A percentile compares a stretch with the other conserved stretches of the same genome.
These are phyloP conservation scores for Gorsachius magnificus DNA, from an alignment of 2,797 vertebrate genomes.

Conservation along the genomic window DNA sequence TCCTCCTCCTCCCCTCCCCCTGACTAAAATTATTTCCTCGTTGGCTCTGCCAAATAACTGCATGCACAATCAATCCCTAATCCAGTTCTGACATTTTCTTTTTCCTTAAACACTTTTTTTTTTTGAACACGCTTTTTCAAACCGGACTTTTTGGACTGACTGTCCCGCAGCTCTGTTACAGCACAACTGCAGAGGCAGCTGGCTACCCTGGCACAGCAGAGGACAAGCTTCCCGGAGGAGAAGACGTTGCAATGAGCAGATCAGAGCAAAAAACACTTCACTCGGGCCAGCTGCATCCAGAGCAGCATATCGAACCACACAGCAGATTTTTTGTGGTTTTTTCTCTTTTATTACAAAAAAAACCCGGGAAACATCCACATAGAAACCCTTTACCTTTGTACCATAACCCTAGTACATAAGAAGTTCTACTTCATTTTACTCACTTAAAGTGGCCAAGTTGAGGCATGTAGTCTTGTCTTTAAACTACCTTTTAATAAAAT, in stretches of 20 bases:
- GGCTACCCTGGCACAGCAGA: background rate
- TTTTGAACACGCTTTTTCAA: background rate
- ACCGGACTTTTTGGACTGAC: background rate
- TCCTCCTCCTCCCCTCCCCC: background rate
- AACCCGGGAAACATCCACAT: background rate
- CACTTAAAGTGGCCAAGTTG: background rate
- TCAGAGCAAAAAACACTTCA: background rate
- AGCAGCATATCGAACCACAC: background rate
- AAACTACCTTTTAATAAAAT: background rate
- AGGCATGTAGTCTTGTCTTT: background rate
- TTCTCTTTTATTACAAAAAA: background rate
- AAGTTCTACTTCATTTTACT: background rate
- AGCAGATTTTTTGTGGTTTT: background rate
- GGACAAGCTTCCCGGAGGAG: background rate
- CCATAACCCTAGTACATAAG: background rate
- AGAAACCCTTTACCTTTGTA: background rate
- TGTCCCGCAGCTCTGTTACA: background rate
- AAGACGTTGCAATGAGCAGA: background rate
- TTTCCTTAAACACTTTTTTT: background rate
- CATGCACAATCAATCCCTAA: background rate
- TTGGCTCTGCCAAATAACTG: constrained; percentile 11
- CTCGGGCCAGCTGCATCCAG: background rate
- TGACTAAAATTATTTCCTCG: constrained; percentile 1
- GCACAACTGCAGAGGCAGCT: too few relatives aligned
- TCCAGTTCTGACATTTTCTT: background rate